These are phyloP conservation scores for Cheirogaleus major DNA, from an alignment of 2,797 vertebrate genomes.

Conservation along the genomic window DNA sequence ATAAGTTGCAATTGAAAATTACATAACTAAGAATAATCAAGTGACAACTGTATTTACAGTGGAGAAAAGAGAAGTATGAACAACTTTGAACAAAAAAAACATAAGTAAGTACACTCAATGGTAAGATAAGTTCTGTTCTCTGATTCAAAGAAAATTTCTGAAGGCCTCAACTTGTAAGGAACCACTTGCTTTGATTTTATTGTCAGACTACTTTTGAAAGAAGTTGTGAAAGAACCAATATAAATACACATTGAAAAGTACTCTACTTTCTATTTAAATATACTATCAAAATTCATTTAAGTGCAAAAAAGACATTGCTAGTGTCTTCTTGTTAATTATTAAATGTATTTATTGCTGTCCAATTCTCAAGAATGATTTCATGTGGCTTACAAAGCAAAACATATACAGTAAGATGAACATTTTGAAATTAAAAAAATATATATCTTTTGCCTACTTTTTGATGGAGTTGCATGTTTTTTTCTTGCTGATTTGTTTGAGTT, in stretches of 20 bases:
- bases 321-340: neutral
- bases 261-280: slow-evolving; percentile 36
- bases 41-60: neutral
- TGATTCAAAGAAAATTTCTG: neutral
- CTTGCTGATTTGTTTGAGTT: no score
- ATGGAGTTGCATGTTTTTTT: no score
- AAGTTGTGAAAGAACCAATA: neutral
- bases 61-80: neutral
- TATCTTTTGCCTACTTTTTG: no score
- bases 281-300: neutral
- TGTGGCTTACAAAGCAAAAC: slow-evolving; percentile 2
- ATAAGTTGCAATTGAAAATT: neutral
- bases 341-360: neutral
- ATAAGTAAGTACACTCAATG: neutral
- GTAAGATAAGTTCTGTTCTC: neutral
- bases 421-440: neutral
- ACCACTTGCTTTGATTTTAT: neutral
- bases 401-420: neutral
- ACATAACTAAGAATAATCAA: neutral
- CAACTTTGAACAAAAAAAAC: neutral
- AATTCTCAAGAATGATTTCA: slow-evolving; percentile 12
- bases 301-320: neutral
- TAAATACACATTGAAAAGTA: slow-evolving; percentile 3
- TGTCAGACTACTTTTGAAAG: slow-evolving; percentile 21
- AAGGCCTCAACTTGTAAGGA: neutral